A percentile compares a stretch with the other conserved stretches of the same genome.
Conservation (phyloP, 2,888 invertebrate genomes). For the Acanthosepion lycidas region DNA sequence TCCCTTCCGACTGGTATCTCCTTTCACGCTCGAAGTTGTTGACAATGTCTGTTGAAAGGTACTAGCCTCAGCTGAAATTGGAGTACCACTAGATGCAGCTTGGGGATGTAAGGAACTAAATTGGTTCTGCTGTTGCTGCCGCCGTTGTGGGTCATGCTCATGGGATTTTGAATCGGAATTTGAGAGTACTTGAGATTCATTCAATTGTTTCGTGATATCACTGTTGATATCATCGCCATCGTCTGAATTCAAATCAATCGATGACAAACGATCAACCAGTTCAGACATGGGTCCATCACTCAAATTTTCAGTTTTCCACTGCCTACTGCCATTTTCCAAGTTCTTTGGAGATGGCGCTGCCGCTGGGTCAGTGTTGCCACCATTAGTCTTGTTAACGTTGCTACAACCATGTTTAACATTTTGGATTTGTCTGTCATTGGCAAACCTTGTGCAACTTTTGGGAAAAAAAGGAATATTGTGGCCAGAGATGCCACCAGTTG, state of each 20-base stretch:
- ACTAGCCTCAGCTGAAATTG: not conserved
- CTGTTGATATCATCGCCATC: not conserved
- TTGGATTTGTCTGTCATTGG: too few species aligned
- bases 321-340: not conserved
- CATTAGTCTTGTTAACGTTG: not conserved
- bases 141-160: not conserved
- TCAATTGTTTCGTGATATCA: not conserved
- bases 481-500: not conserved
- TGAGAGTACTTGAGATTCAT: not conserved
- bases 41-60: not conserved
- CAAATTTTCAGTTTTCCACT: not conserved
- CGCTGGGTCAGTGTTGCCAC: not conserved
- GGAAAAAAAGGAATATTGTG: not conserved
- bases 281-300: not conserved
- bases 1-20: not conserved
- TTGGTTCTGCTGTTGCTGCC: not conserved
- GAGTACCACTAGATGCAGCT: not conserved
- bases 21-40: too few species aligned
- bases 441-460: not conserved
- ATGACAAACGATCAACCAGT: not conserved
- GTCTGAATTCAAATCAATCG: conserved; percentile 41
- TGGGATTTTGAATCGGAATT: not conserved
- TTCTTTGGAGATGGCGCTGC: not conserved
- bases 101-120: not conserved
- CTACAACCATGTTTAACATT: not conserved